Evolutionary conservation across 2,888 invertebrate genomes (phyloP).

Genomic region (Chromoteleia sp.): DNA sequence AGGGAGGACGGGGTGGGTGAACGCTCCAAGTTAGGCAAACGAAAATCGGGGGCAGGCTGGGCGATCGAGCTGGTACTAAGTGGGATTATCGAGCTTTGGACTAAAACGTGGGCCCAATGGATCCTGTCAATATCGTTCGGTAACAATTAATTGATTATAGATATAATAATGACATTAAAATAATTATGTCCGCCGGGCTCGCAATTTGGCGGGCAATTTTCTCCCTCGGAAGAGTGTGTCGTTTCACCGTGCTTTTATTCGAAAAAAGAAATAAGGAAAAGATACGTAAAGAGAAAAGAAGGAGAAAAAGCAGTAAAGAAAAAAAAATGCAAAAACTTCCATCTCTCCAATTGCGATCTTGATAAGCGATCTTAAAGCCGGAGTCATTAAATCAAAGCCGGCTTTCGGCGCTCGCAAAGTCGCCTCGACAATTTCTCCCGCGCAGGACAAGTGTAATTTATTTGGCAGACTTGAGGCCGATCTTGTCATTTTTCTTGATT

Average conservation of each 20-base stretch:
- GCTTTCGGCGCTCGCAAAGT: slow-evolving; percentile 25
- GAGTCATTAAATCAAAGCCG: slow-evolving; percentile 47
- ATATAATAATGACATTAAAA: slow-evolving; percentile 31
- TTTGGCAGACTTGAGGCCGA: slow-evolving; percentile 45
- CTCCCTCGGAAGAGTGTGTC: too few relatives aligned
- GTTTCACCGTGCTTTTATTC: too few relatives aligned
- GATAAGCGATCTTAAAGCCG: slow-evolving; percentile 26
- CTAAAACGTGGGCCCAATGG: slow-evolving; percentile 71
- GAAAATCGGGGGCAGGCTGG: slow-evolving; percentile 68
- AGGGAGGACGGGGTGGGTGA: too few relatives aligned
- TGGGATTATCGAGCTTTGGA: slow-evolving; percentile 79
- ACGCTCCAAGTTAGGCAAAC: slow-evolving; percentile 58
- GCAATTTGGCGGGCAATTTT: slow-evolving; percentile 20
- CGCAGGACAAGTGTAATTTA: slow-evolving; percentile 52
- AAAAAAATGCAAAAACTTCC: not conserved
- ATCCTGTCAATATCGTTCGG: slow-evolving; percentile 43
- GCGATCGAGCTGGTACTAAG: slow-evolving; percentile 76
- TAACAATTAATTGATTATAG: slow-evolving; percentile 51
- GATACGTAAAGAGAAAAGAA: not conserved
- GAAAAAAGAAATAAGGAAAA: too few relatives aligned
- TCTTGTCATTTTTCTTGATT: slow-evolving; percentile 68
- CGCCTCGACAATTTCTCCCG: slow-evolving; percentile 29
- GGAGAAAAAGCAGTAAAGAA: not conserved
- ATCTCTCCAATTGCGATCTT: slow-evolving; percentile 5
- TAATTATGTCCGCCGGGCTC: not conserved